Evolutionary conservation across 2,113 vertebrate species (phyloP).

Genomic region (Candoia aspera): DNA sequence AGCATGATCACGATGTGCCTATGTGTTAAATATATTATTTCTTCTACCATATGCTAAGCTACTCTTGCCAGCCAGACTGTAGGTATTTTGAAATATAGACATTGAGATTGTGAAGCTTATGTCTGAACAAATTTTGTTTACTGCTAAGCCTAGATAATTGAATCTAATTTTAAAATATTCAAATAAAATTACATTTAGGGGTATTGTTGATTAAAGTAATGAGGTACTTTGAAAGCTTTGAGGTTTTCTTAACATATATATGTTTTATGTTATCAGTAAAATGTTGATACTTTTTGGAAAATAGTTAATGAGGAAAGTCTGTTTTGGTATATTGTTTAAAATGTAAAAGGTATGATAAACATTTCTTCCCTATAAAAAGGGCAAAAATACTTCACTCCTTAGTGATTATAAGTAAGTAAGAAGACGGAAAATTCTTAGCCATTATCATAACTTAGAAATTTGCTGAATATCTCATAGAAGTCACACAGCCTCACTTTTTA

Average conservation of each 20-base stretch:
- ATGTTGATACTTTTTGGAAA: background rate
- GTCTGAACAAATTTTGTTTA: constrained; percentile 12
- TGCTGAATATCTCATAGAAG: background rate
- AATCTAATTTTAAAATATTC: background rate
- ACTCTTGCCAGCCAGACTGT: background rate
- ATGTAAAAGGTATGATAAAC: background rate
- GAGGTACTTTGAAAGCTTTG: background rate
- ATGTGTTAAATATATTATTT: background rate
- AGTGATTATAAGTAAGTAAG: background rate
- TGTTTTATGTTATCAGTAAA: background rate
- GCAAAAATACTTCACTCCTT: background rate
- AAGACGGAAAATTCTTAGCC: background rate
- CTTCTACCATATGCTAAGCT: background rate
- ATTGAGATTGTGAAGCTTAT: background rate
- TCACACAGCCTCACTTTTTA: background rate
- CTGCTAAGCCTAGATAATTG: background rate
- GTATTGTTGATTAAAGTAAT: background rate
- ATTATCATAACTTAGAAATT: background rate
- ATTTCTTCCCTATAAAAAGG: background rate
- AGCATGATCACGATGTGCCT: background rate
- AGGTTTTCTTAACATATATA: background rate
- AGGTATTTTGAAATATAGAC: background rate
- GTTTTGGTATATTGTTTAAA: background rate
- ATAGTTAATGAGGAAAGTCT: background rate
- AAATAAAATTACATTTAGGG: background rate